Percentiles rank a stretch among this genome's conserved stretches.
phyloP scores from a whole-genome alignment of 2,113 vertebrate species.

The Paradisaea rubra region DNA sequence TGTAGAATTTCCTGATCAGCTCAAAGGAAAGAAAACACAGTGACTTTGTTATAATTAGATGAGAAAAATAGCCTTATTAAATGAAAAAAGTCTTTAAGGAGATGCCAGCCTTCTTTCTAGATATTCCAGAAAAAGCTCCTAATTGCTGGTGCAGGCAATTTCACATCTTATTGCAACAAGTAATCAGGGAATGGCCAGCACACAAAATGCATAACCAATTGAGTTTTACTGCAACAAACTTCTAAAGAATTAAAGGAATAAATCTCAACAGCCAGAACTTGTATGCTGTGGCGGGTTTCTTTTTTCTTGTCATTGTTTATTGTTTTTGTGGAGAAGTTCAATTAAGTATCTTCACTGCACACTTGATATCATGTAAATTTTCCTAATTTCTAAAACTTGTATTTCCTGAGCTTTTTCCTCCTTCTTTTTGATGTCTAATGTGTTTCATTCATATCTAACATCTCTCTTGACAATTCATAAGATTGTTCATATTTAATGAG shows the following conservation, averaged over 20 bases:
- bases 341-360: conserved; percentile 1
- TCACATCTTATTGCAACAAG: neutral
- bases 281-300: neutral
- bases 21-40: neutral
- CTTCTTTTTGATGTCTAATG: conserved; percentile 7
- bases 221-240: neutral
- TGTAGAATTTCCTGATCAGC: neutral
- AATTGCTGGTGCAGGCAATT: neutral
- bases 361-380: neutral
- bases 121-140: neutral
- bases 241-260: neutral
- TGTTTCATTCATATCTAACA: neutral
- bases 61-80: neutral
- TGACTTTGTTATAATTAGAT: neutral
- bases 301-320: neutral
- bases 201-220: neutral
- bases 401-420: neutral
- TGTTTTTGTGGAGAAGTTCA: neutral
- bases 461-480: conserved; percentile 17
- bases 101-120: neutral
- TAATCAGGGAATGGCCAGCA: neutral
- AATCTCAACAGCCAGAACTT: neutral
- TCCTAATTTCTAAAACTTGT: neutral
- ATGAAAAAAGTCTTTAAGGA: neutral
- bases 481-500: neutral